Conservation (phyloP, 2,888 invertebrate species). For the Watsonalla binaria region DNA sequence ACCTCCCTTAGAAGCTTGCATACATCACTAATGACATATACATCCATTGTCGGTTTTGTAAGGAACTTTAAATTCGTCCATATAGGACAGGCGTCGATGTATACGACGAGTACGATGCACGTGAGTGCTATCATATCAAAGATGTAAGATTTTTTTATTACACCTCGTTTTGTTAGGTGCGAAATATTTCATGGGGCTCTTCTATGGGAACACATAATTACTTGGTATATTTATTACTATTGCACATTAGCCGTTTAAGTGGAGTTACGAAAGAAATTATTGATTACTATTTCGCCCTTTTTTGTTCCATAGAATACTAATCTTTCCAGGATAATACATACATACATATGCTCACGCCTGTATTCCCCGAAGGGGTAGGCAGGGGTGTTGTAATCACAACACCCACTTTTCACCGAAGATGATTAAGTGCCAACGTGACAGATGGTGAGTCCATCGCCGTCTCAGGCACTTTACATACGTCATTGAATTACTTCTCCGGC, state of each 20-base stretch:
- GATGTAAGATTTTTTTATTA: conserved; percentile 25
- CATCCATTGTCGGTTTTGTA: conserved; percentile 32
- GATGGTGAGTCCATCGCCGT: too few relatives aligned
- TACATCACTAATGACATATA: conserved; percentile 66
- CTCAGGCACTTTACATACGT: too few relatives aligned
- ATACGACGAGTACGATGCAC: conserved; percentile 14
- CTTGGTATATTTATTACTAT: conserved; percentile 14
- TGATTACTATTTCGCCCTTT: too few relatives aligned
- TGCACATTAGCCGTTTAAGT: background rate
- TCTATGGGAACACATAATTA: conserved; percentile 59
- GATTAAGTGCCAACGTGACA: too few relatives aligned
- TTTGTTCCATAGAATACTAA: too few relatives aligned
- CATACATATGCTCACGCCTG: too few relatives aligned
- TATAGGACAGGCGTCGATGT: conserved; percentile 16
- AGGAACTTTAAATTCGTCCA: conserved; percentile 16
- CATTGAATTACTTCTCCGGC: too few relatives aligned
- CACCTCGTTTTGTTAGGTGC: conserved; percentile 41
- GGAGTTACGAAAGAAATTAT: too few relatives aligned
- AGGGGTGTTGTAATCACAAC: too few relatives aligned
- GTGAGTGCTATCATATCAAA: conserved; percentile 6
- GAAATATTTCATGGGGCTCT: conserved; percentile 65
- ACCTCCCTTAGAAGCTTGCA: conserved; percentile 57
- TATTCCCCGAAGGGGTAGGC: too few relatives aligned
- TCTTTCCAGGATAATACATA: too few relatives aligned
- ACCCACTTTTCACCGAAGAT: too few relatives aligned